A percentile compares a stretch with the other conserved stretches of the same genome.
Evolutionary conservation across 2,797 vertebrate genomes (phyloP).

Genomic region (Malurus leucopterus): DNA sequence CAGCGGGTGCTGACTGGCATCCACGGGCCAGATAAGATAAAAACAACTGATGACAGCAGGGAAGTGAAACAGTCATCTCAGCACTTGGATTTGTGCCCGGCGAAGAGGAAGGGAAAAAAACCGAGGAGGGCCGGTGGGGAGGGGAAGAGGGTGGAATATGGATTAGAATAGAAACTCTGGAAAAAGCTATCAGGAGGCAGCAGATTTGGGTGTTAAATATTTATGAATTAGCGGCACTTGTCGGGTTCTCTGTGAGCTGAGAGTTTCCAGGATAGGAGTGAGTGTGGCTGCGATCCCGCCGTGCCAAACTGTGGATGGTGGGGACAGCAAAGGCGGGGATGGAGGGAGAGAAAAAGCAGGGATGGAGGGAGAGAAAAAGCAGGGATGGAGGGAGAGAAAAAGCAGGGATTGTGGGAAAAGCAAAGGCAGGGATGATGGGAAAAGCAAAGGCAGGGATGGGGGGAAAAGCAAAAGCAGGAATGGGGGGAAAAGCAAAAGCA

Average conservation of each 20-base stretch:
- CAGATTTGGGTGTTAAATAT: conserved; percentile 79
- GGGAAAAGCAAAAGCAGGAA: background rate
- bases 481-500: background rate
- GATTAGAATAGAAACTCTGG: conserved; percentile 71
- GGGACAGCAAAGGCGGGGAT: background rate
- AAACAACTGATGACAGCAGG: conserved; percentile 39
- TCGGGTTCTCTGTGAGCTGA: conserved; percentile 54
- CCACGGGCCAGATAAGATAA: conserved; percentile 56
- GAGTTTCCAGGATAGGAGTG: conserved; percentile 71
- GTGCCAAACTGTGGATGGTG: background rate
- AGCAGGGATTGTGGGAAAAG: too few species aligned
- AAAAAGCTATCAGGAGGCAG: conserved; percentile 80
- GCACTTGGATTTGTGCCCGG: conserved; percentile 23
- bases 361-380: too few species aligned
- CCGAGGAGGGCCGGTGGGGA: background rate
- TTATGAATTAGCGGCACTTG: conserved; percentile 83
- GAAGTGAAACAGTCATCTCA: conserved; percentile 57
- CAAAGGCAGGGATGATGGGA: too few species aligned
- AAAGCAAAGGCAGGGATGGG: background rate
- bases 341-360: too few species aligned
- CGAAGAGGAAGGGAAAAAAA: background rate
- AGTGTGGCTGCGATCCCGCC: conserved; percentile 67
- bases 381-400: too few species aligned
- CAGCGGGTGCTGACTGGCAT: conserved; percentile 15
- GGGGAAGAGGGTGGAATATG: conserved; percentile 17